A percentile compares a stretch with the other conserved stretches of the same genome.
phyloP scores from a whole-genome alignment of 2,797 vertebrate genomes.

The Prionace glauca region DNA sequence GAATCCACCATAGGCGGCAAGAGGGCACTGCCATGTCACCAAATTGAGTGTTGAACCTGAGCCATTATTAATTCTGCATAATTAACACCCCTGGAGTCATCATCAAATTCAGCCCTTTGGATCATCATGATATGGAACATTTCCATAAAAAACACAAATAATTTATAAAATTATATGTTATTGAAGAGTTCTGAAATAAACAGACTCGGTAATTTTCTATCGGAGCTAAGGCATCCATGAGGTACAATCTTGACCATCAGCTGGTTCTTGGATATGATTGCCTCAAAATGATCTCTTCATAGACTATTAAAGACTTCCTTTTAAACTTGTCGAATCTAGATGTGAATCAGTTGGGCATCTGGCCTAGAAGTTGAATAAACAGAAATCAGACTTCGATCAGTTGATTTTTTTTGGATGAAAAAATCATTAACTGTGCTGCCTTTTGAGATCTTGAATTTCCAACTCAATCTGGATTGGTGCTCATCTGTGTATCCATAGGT shows the following conservation, averaged over 20 bases:
- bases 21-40: background rate
- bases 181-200: background rate
- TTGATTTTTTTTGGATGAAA: background rate
- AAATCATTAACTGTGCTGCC: background rate
- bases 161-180: background rate
- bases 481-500: background rate
- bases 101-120: background rate
- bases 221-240: background rate
- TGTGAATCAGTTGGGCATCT: conserved; percentile 4
- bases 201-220: background rate
- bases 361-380: background rate
- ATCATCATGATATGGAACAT: background rate
- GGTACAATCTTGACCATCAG: conserved; percentile 2
- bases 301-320: background rate
- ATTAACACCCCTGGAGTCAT: too few species aligned
- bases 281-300: conserved; percentile 25
- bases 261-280: background rate
- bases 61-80: background rate
- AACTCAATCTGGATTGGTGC: background rate
- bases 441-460: too few species aligned
- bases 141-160: background rate
- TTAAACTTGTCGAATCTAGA: conserved; percentile 4
- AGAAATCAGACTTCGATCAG: conserved; percentile 9
- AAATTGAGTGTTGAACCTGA: background rate
- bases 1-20: background rate